phyloP scores from a whole-genome alignment of 2,888 invertebrate species.

The Polyploca ridens region DNA sequence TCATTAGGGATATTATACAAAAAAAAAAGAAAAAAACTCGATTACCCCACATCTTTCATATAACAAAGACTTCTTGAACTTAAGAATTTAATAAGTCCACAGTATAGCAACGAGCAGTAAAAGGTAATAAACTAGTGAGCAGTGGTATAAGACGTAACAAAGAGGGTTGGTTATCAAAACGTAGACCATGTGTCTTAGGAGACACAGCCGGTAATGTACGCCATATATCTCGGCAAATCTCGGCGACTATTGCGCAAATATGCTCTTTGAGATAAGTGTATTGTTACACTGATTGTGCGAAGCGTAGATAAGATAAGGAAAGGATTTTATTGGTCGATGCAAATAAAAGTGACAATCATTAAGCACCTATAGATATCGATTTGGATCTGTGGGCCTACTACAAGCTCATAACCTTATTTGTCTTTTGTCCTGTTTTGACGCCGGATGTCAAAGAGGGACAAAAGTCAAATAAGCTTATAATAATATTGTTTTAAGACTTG shows the following conservation, averaged over 20 bases:
- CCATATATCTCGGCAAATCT: conserved; percentile 52
- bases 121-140: conserved; percentile 12
- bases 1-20: too few relatives aligned
- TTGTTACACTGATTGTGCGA: background rate
- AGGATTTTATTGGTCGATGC: too few relatives aligned
- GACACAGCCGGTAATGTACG: conserved; percentile 60
- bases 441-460: too few relatives aligned
- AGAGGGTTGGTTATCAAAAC: conserved; percentile 37
- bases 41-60: too few relatives aligned
- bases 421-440: too few relatives aligned
- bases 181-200: conserved; percentile 49
- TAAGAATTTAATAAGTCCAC: background rate
- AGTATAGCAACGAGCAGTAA: background rate
- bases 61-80: background rate
- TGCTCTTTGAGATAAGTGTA: conserved; percentile 22
- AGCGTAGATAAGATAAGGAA: background rate
- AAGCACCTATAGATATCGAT: too few relatives aligned
- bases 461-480: too few relatives aligned
- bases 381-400: too few relatives aligned
- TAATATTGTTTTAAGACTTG: too few relatives aligned
- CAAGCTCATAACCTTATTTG: too few relatives aligned
- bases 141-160: conserved; percentile 10
- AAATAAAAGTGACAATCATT: too few relatives aligned
- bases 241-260: conserved; percentile 38
- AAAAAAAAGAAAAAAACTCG: too few relatives aligned